Conservation (phyloP, 2,113 vertebrate genomes). For the Leptobrachium ailaonicum region DNA sequence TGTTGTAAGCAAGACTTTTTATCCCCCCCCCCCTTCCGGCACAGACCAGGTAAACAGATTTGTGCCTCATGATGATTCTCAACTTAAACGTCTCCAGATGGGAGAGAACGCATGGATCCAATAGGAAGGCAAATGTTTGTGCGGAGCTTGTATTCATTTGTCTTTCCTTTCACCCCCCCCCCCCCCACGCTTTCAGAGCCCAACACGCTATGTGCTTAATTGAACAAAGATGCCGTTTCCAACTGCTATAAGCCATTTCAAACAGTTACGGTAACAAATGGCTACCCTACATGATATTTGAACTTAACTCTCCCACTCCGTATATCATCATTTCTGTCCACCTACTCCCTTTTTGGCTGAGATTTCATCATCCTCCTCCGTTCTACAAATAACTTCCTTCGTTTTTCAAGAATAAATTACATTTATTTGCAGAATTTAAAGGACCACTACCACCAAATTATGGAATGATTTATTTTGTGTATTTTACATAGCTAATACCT, state of each 20-base stretch:
- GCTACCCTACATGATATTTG: not conserved
- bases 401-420: too few relatives aligned
- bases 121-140: slow-evolving; percentile 29
- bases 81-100: slow-evolving; percentile 11
- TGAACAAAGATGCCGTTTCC: slow-evolving; percentile 25
- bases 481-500: too few relatives aligned
- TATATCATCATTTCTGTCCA: not conserved
- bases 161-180: slow-evolving; percentile 13
- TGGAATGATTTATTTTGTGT: too few relatives aligned
- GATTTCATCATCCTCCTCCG: not conserved
- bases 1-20: not conserved
- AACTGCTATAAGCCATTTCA: slow-evolving; percentile 1
- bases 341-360: not conserved
- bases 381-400: too few relatives aligned
- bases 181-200: slow-evolving; percentile 4
- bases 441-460: too few relatives aligned
- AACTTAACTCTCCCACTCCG: not conserved
- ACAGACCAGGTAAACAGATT: slow-evolving; percentile 1
- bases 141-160: slow-evolving; percentile 24
- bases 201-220: slow-evolving; percentile 16
- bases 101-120: not conserved
- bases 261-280: not conserved
- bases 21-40: not conserved
- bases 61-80: slow-evolving; percentile 4
- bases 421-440: too few relatives aligned